Evolutionary conservation across 2,888 invertebrate species (phyloP), one percentile per base, ranked within the genome.

Genomic region (Chloromyia formosa): DNA sequence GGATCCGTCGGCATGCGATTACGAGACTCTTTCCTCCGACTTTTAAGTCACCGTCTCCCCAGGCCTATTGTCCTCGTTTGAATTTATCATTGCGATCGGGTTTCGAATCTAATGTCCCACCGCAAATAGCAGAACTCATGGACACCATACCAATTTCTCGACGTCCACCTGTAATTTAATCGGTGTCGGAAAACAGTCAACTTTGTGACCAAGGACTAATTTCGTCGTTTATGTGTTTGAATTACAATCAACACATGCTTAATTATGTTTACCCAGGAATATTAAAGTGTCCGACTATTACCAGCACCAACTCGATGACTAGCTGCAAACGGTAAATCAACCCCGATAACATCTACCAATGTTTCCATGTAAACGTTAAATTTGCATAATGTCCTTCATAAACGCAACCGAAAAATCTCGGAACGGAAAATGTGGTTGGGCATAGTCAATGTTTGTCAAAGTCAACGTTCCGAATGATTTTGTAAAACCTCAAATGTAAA

Each of bases 381-480:
- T 56, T 56, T 56, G 22, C 4, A 56, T 56, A 56, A 71, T 40
- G 71, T 7, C 40, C 56, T 4, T 10, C 16, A 56, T 58, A 56
- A 71, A 58, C 58, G 71, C 22, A 40, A 35, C 12, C 16, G 16
- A 20, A 58, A 40, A 42, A 53, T n/a, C 40, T n/a, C 54, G 1
- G 7, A 16, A 22, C 53, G 20, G 7, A 40, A 56, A 42, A 10
- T 23, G 10, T n/a, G 27, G 27, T 7, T 20, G 22, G 18, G n/a
- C 9, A 56, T 18, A 54, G 27, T 66, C 66, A 66, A 66, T 35
- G 54, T 58, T 58, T 40, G 56, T 40, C 18, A 71, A 71, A 56
- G 71, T 71, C 71, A 56, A 71, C 56, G 35, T 69, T 69, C n/a
- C 58, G n/a, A 56, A 71, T 56, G 35, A 16, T 35, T 40, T 58